Base-by-base conservation (phyloP, 2,113 vertebrate genomes). In the Stigmatopora nigra region DNA sequence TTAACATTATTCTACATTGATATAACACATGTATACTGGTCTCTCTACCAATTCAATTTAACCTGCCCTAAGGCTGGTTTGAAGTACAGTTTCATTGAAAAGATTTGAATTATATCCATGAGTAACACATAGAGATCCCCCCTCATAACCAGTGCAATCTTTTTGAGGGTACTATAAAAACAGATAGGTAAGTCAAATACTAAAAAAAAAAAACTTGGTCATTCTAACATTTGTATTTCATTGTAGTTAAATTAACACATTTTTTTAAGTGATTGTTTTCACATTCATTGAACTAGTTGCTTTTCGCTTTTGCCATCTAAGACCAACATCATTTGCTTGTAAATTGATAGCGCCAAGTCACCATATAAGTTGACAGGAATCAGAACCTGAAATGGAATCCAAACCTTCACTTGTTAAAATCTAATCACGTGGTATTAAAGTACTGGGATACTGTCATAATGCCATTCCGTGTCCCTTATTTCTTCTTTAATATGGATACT, bases 11-110 rank as follows among this genome's bases (percentile, higher is more conserved):
- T 69, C 67, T 35, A 38, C 49, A 31, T 53, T 69, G 58, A 16
- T 15, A 58, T 20, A 61, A 60, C 70, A 76, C 68, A 75, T 67
- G 44, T 63, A 56, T 73, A 68, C 51, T 63, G 61, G 55, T 20
- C 19, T 11, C 44, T 7, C 78, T 70, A 77, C 59, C 63, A 65
- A 78, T 81, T 81, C 74, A 13, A 81, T 81, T 80, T 76, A 65
- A 48, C 47, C 47, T 36, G 63, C 49, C 60, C 52, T 14, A 38
- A 46, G 19, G 58, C 65, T 22, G 59, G 55, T 63, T 5, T 19
- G 22, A 65, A 31, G 59, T 53, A 71, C 61, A 61, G 68, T 63
- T 65, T 71, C 63, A 41, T 58, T 64, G 49, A 60, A 65, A 61
- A 64, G 31, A 61, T 12, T 36, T 47, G 63, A 66, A 73, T 73